Percentiles rank a stretch among this genome's conserved stretches.
Evolutionary conservation across 2,797 vertebrate genomes (phyloP).

Genomic region (Cichlasoma orientale): DNA sequence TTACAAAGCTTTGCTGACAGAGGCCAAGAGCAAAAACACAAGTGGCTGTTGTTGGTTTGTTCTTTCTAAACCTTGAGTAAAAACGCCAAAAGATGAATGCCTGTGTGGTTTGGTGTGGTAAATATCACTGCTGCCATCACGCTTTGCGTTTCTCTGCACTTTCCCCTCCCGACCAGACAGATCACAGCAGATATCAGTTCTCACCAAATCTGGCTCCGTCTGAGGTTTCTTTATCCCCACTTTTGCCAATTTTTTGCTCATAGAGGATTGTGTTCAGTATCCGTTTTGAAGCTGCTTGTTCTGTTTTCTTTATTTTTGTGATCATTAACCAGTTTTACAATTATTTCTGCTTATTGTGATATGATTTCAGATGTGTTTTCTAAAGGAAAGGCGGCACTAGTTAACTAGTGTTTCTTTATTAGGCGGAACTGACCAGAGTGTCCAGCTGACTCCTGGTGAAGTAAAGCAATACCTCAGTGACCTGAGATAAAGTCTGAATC

Average conservation of each 20-base stretch:
- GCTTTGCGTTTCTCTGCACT: neutral
- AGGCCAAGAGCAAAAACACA: neutral
- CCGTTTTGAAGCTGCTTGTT: neutral
- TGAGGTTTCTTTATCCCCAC: neutral
- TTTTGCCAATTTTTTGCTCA: neutral
- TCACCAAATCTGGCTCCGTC: neutral
- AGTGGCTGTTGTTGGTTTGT: neutral
- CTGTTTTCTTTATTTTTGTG: neutral
- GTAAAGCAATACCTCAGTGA: slow-evolving; percentile 81
- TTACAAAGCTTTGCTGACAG: no score
- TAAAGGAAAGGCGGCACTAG: neutral
- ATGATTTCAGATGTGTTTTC: neutral
- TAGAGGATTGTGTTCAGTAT: neutral
- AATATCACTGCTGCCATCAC: neutral
- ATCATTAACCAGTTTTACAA: neutral
- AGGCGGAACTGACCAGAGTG: slow-evolving; percentile 81
- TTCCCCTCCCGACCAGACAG: neutral
- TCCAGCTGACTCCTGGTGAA: slow-evolving; percentile 80
- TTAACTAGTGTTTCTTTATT: neutral
- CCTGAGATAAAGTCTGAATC: slow-evolving; percentile 77
- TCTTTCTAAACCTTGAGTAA: neutral
- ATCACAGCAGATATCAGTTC: neutral
- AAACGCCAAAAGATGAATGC: neutral
- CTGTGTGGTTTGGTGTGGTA: neutral
- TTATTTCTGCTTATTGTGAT: no score